Conservation (phyloP, 1,140 invertebrate genomes). For the Platorchestia sp. region DNA sequence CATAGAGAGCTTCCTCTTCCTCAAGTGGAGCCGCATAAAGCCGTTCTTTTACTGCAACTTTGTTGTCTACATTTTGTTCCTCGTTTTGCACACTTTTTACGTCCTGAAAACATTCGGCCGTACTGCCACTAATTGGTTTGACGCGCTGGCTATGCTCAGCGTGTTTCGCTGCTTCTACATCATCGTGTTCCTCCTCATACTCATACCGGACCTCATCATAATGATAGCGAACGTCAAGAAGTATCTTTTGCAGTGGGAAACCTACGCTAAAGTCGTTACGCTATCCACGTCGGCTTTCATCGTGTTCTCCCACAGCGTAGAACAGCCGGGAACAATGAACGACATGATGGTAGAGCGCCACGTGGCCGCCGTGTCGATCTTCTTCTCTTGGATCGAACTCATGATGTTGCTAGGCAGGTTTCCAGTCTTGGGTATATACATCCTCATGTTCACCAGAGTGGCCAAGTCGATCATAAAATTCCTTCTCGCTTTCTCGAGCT, state of each 20-base stretch:
- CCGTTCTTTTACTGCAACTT: slow-evolving; percentile 81
- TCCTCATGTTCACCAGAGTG: slow-evolving; percentile 69
- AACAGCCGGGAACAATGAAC: not conserved
- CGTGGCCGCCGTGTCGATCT: slow-evolving; percentile 77
- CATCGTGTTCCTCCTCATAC: slow-evolving; percentile 39
- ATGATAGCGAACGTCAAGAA: slow-evolving; percentile 65
- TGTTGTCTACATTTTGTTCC: slow-evolving; percentile 79
- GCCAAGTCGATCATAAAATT: slow-evolving; percentile 68
- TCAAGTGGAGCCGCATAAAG: slow-evolving; percentile 85
- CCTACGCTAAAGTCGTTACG: slow-evolving; percentile 59
- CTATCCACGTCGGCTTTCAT: slow-evolving; percentile 61
- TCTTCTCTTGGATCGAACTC: slow-evolving; percentile 83
- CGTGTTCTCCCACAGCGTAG: slow-evolving; percentile 51
- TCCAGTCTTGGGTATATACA: slow-evolving; percentile 76
- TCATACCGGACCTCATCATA: slow-evolving; percentile 60
- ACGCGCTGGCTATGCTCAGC: not conserved
- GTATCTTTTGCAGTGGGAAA: slow-evolving; percentile 64
- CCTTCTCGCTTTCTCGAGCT: slow-evolving; percentile 66
- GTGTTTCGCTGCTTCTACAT: slow-evolving; percentile 58
- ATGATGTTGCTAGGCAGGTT: slow-evolving; percentile 83
- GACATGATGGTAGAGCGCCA: slow-evolving; percentile 63
- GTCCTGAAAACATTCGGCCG: slow-evolving; percentile 59
- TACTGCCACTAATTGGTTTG: not conserved
- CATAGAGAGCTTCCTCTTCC: slow-evolving; percentile 82
- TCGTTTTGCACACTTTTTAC: slow-evolving; percentile 72